A percentile compares a stretch with the other conserved stretches of the same genome.
Conservation (phyloP, 2,888 invertebrate genomes). For the Phragmatobia fuliginosa region DNA sequence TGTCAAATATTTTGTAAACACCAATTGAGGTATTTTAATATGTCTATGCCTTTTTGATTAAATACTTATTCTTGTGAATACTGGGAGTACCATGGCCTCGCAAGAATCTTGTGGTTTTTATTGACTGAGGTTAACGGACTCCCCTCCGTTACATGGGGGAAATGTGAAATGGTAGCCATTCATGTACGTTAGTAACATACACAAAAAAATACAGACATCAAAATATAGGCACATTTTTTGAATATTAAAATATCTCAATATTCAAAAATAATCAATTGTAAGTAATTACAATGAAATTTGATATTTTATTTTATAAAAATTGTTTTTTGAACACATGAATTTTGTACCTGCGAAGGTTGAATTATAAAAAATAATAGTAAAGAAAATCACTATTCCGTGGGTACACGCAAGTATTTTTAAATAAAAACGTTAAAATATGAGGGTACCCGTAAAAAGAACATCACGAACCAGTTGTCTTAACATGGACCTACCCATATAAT, state of each 20-base stretch:
- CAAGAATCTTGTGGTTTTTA: background rate
- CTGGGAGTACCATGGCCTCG: background rate
- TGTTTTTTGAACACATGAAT: background rate
- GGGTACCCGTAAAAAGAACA: background rate
- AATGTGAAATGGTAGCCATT: background rate
- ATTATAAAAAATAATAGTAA: background rate
- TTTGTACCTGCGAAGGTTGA: conserved; percentile 14
- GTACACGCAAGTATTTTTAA: background rate
- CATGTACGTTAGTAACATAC: background rate
- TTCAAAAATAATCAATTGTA: conserved; percentile 52
- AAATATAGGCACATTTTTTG: conserved; percentile 13
- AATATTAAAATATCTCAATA: conserved; percentile 62
- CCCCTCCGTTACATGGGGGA: background rate
- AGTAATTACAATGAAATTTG: conserved; percentile 49
- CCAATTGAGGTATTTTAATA: conserved; percentile 57
- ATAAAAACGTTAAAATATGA: background rate
- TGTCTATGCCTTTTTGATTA: conserved; percentile 15
- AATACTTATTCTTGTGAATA: background rate
- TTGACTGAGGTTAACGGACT: background rate
- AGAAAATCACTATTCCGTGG: background rate
- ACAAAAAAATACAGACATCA: background rate
- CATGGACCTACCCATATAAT: conserved; percentile 58
- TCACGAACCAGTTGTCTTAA: conserved; percentile 11
- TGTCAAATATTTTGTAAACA: conserved; percentile 52
- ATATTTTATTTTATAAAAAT: too few species aligned